Conservation (phyloP, 2,113 vertebrate species). For the Candoia aspera region DNA sequence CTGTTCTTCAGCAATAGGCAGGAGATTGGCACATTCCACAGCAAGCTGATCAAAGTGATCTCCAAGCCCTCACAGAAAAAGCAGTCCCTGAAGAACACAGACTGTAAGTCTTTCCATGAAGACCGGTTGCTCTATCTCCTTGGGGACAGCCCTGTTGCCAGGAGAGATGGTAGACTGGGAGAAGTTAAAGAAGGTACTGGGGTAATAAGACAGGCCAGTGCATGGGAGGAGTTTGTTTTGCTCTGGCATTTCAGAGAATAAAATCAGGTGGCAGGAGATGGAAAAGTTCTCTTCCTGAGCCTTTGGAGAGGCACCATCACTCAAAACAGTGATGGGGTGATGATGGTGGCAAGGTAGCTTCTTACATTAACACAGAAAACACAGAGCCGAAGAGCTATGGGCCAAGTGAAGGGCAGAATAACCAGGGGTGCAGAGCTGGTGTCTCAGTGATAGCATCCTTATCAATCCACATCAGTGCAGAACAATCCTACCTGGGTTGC, state of each 20-base stretch:
- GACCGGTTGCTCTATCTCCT: not conserved
- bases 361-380: not conserved
- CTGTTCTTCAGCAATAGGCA: conserved; percentile 85
- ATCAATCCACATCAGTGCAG: not conserved
- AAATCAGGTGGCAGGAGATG: not conserved
- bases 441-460: not conserved
- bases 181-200: not conserved
- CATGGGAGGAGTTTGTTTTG: not conserved
- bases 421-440: not conserved
- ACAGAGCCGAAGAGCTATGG: not conserved
- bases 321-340: not conserved
- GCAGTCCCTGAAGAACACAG: conserved; percentile 95
- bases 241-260: not conserved
- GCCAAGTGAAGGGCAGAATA: not conserved
- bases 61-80: conserved; percentile 98
- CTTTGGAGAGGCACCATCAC: not conserved
- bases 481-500: not conserved
- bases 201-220: not conserved
- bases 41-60: conserved; percentile 94
- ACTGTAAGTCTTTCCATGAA: conserved; percentile 77
- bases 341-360: not conserved
- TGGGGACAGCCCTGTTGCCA: not conserved
- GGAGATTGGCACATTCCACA: conserved; percentile 92
- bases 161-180: not conserved
- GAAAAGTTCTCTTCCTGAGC: not conserved